Evolutionary conservation across 1,140 invertebrate genomes (phyloP).

Genomic region (Asobara japonica): DNA sequence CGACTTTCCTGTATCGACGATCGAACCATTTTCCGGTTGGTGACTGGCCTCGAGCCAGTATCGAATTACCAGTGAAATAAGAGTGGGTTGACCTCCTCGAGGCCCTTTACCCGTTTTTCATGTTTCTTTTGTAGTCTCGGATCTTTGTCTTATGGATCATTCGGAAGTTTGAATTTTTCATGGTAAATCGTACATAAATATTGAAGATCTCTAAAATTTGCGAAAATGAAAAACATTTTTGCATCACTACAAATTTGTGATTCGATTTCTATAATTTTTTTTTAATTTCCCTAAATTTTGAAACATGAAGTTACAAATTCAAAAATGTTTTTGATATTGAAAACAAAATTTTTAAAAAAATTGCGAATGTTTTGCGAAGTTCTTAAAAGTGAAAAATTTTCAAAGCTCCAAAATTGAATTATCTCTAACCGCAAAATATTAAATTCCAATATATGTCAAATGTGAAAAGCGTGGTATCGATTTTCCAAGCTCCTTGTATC

Average conservation of each 20-base stretch:
- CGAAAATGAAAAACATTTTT: too few relatives aligned
- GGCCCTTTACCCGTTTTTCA: constrained; percentile 6
- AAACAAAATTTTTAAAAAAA: too few relatives aligned
- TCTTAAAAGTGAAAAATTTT: not conserved
- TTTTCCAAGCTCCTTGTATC: not conserved
- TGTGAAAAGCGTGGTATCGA: not conserved
- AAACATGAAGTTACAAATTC: too few relatives aligned
- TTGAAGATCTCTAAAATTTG: too few relatives aligned
- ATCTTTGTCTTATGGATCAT: not conserved
- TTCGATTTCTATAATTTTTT: too few relatives aligned
- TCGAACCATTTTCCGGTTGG: constrained; percentile 35
- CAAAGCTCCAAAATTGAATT: too few relatives aligned
- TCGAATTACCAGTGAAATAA: constrained; percentile 46
- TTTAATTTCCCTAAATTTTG: too few relatives aligned
- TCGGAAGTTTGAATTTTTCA: too few relatives aligned
- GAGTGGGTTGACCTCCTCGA: constrained; percentile 34
- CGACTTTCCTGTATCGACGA: not conserved
- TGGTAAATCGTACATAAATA: too few relatives aligned
- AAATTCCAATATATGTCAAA: not conserved
- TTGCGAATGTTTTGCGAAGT: too few relatives aligned
- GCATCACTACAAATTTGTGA: too few relatives aligned
- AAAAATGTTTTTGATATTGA: too few relatives aligned
- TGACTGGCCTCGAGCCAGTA: constrained; percentile 48
- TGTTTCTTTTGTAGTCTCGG: not conserved
- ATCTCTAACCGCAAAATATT: not conserved